These are phyloP conservation scores for Therioaphis trifolii DNA, from an alignment of 2,888 invertebrate species.

Conservation along the genomic window DNA sequence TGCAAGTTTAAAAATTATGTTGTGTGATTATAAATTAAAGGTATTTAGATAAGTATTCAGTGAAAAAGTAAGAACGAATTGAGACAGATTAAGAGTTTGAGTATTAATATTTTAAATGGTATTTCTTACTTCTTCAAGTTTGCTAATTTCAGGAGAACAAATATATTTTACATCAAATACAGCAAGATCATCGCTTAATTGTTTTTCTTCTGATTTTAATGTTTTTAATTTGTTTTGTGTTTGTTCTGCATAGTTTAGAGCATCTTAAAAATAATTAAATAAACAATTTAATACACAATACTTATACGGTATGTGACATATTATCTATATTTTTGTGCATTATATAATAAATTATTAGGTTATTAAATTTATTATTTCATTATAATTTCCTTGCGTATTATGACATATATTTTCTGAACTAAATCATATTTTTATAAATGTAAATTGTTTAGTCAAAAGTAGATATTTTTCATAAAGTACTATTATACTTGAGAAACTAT, in stretches of 20 bases:
- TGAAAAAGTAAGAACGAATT: background rate
- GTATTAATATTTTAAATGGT: background rate
- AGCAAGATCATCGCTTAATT: conserved; percentile 31
- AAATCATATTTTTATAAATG: too few species aligned
- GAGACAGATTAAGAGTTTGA: background rate
- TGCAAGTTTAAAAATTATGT: background rate
- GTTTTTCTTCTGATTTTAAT: conserved; percentile 44
- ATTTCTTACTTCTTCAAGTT: conserved; percentile 42
- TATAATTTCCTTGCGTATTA: too few species aligned
- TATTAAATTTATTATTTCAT: too few species aligned
- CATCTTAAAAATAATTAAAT: conserved; percentile 41
- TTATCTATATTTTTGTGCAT: too few species aligned
- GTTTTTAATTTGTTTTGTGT: conserved; percentile 23
- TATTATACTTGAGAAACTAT: too few species aligned
- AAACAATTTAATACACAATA: too few species aligned
- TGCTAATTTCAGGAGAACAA: background rate
- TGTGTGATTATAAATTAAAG: background rate
- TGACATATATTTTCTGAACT: too few species aligned
- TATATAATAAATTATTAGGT: too few species aligned
- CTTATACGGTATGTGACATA: background rate
- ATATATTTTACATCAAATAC: conserved; percentile 31
- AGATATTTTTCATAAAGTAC: too few species aligned
- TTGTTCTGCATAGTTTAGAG: conserved; percentile 32
- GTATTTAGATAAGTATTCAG: too few species aligned
- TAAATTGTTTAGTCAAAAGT: too few species aligned